These are phyloP conservation scores for Anas platyrhynchos DNA, from an alignment of 2,113 vertebrate genomes.

Conservation along the genomic window DNA sequence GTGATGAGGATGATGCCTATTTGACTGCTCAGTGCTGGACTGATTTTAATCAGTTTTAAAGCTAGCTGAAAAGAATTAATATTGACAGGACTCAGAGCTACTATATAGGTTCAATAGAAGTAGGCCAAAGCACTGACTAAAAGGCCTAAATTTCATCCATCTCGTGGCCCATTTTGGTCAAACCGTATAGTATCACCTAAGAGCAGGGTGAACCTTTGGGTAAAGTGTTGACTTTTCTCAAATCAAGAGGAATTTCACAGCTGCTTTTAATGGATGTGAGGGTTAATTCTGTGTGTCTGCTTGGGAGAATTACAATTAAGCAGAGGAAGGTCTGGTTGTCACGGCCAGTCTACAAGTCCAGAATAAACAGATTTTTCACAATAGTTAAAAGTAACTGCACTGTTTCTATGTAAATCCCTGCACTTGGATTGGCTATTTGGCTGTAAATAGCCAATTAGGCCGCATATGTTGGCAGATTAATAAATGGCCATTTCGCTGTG, in stretches of 20 bases:
- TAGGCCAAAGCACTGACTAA: background rate
- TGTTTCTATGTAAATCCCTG: background rate
- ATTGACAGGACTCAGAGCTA: background rate
- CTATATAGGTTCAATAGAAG: background rate
- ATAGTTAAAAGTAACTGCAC: background rate
- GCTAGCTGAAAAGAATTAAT: background rate
- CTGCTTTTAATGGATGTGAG: background rate
- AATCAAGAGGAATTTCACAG: background rate
- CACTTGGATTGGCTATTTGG: background rate
- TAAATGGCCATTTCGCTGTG: background rate
- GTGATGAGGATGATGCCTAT: background rate
- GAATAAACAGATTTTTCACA: background rate
- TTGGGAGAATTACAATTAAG: background rate
- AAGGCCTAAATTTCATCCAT: background rate
- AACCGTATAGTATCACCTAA: background rate
- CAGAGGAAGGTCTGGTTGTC: background rate
- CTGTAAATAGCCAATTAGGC: background rate
- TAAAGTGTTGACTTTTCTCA: background rate
- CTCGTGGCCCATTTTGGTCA: background rate
- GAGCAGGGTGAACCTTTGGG: background rate
- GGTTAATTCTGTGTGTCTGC: background rate
- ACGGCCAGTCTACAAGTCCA: background rate
- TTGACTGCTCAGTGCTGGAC: background rate
- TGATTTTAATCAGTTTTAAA: slow-evolving; percentile 28
- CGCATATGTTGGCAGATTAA: background rate